Base-by-base conservation (phyloP, 2,797 vertebrate genomes). In the Ammospiza maritima region DNA sequence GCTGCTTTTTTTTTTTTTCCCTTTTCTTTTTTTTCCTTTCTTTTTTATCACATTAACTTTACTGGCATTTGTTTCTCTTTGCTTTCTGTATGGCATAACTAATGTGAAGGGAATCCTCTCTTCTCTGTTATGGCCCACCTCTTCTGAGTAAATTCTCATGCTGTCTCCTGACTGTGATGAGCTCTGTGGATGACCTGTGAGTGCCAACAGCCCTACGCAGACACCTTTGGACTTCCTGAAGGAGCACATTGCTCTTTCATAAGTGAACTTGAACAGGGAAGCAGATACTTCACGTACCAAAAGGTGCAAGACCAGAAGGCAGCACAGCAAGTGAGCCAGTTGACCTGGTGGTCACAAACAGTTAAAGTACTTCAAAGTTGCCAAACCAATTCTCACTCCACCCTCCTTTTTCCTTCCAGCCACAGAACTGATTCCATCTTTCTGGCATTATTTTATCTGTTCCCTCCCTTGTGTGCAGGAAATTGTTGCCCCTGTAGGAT, bases 41-140 rank as follows among this genome's bases (percentile, higher is more conserved):
- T 71, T 64, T 54, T 45, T 56, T 22, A 36, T 73, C 74, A 61
- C 54, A 73, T 90, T 90, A 90, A 97, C 97, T 97, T 87, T 71
- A 97, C 97, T 98, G 96, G 97, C 95, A 92, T 98, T 97, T 93
- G 89, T 95, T 97, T 96, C 95, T 96, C 70, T 97, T 95, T 97
- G 97, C 97, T 97, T 93, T 97, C 97, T 97, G 92, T 97, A 91
- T 96, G 97, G 95, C 95, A 21, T 96, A 96, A 98, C 97, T 98
- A 97, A 98, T 71, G 82, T 80, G 95, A 93, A 94, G 93, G 83
- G 94, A 93, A 75, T 79, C 81, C 64, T 92, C 83, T 90, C 88
- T 82, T 89, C 88, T 56, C 61, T 94, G 95, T 93, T 88, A 45
- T 85, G 58, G 77, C 90, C 96, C 90, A 47, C 75, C 81, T 92